Conservation (phyloP, 2,113 vertebrate species). For the Eurystomus gularis region DNA sequence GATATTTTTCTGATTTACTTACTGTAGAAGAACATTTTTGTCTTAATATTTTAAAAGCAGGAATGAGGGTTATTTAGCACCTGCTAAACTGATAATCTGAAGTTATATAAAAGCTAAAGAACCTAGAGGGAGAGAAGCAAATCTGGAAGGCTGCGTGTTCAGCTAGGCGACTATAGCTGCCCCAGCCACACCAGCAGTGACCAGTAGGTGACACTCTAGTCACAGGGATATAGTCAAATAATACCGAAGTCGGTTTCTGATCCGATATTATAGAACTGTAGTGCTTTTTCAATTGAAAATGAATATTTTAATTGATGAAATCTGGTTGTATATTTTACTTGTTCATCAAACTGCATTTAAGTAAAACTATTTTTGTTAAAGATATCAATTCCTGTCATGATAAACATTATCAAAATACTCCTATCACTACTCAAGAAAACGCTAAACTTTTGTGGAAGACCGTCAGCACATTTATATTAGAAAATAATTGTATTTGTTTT, state of each 20-base stretch:
- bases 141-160: background rate
- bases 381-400: fast-evolving
- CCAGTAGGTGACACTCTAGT: background rate
- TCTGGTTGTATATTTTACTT: fast-evolving
- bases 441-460: background rate
- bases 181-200: background rate
- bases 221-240: background rate
- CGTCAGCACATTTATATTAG: background rate
- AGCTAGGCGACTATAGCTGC: fast-evolving
- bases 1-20: background rate
- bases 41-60: background rate
- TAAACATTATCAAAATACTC: background rate
- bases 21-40: background rate
- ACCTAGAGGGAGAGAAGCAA: background rate
- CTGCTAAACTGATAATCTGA: background rate
- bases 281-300: fast-evolving
- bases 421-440: background rate
- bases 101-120: background rate
- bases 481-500: background rate
- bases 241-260: fast-evolving
- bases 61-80: background rate
- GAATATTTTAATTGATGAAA: fast-evolving
- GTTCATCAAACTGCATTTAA: background rate
- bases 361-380: background rate
- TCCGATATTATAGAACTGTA: fast-evolving